Evolutionary conservation across 2,113 vertebrate species (phyloP).

Genomic region (Sylvicapra grimmia): DNA sequence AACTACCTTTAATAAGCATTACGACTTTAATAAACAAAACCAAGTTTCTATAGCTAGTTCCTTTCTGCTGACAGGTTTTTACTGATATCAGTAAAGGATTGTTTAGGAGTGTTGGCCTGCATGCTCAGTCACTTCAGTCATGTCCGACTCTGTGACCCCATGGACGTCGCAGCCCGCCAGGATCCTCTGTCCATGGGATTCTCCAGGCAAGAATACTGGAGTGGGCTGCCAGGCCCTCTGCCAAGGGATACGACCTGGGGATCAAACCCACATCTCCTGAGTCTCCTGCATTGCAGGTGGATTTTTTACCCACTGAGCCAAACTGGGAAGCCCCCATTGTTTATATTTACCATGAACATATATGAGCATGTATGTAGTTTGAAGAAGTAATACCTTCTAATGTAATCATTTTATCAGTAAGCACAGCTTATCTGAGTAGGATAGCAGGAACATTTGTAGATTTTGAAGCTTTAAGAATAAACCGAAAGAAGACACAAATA

Average conservation of each 20-base stretch:
- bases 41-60: background rate
- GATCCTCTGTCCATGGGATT: background rate
- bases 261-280: background rate
- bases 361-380: background rate
- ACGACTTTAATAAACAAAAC: background rate
- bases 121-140: background rate
- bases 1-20: background rate
- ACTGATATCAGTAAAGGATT: background rate
- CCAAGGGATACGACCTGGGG: background rate
- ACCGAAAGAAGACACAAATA: background rate
- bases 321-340: background rate
- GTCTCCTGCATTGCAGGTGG: background rate
- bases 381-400: background rate
- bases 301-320: background rate
- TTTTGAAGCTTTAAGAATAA: background rate
- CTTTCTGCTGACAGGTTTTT: background rate
- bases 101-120: background rate
- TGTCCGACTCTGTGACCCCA: background rate
- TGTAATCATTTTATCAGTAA: background rate
- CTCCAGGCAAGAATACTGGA: background rate
- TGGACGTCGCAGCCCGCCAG: rapidly evolving
- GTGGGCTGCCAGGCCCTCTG: background rate
- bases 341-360: background rate
- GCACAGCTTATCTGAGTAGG: background rate
- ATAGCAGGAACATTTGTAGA: background rate